Evolutionary conservation across 2,888 invertebrate species (phyloP).

Genomic region (Oscheius sp.): DNA sequence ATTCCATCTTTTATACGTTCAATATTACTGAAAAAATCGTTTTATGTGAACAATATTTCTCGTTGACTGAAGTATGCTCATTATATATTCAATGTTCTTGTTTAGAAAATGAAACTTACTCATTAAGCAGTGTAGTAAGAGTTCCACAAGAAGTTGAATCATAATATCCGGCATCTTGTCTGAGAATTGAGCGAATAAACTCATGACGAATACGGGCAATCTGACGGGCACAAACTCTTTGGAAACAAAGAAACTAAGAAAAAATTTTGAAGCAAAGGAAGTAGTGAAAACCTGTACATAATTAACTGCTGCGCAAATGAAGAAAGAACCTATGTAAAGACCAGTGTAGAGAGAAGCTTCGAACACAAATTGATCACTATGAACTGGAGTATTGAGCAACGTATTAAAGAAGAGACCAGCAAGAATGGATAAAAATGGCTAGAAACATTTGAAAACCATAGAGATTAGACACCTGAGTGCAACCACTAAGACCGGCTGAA

Average conservation of each 20-base stretch:
- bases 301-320: slow-evolving; percentile 35
- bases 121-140: slow-evolving; percentile 52
- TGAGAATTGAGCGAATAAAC: slow-evolving; percentile 48
- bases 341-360: slow-evolving; percentile 41
- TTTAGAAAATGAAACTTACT: slow-evolving; percentile 38
- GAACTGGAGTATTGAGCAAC: slow-evolving; percentile 26
- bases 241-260: slow-evolving; percentile 55
- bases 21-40: slow-evolving; percentile 38
- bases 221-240: slow-evolving; percentile 50
- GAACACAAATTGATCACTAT: slow-evolving; percentile 15
- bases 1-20: slow-evolving; percentile 58
- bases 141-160: slow-evolving; percentile 58
- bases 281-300: slow-evolving; percentile 35
- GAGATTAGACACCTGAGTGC: slow-evolving; percentile 4
- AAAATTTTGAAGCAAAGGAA: not conserved
- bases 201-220: slow-evolving; percentile 46
- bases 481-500: slow-evolving; percentile 31
- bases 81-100: too few relatives aligned
- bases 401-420: slow-evolving; percentile 41
- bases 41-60: not conserved
- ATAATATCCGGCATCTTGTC: slow-evolving; percentile 62
- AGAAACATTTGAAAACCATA: not conserved
- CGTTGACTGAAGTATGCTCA: too few relatives aligned
- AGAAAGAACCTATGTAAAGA: slow-evolving; percentile 45
- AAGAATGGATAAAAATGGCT: slow-evolving; percentile 43